phyloP scores from a whole-genome alignment of 2,888 invertebrate genomes.

The Xestia sexstrigata region DNA sequence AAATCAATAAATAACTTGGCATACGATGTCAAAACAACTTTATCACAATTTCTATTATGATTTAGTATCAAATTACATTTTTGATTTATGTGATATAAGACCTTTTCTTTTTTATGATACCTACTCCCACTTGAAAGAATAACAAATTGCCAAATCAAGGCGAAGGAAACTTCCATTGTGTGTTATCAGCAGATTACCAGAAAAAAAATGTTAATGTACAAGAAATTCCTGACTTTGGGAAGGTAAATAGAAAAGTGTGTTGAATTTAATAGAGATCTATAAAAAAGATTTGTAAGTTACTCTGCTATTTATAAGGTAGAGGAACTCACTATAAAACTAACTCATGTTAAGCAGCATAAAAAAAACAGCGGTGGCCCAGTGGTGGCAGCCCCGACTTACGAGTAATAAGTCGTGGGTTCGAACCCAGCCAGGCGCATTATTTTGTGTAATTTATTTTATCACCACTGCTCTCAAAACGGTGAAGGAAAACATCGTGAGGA shows the following conservation, averaged over 20 bases:
- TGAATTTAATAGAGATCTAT: not conserved
- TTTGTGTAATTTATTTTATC: no score
- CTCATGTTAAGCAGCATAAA: no score
- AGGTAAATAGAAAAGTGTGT: not conserved
- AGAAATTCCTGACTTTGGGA: not conserved
- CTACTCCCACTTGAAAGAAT: constrained; percentile 7
- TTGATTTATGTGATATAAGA: not conserved
- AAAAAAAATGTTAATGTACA: not conserved
- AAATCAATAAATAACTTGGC: constrained; percentile 11
- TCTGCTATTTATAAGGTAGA: not conserved
- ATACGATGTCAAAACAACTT: constrained; percentile 12
- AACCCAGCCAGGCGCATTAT: no score
- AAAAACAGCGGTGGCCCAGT: no score
- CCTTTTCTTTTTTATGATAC: not conserved
- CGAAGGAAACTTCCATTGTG: not conserved
- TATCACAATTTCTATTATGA: constrained; percentile 6
- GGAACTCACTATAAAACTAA: not conserved
- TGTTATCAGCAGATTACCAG: not conserved
- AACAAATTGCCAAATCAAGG: not conserved
- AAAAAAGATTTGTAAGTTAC: not conserved
- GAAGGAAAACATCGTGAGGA: no score
- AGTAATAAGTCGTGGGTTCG: no score
- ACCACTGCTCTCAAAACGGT: no score
- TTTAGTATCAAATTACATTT: constrained; percentile 2
- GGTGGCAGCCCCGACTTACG: no score